These are phyloP conservation scores for Cremastobaeus sp. DNA, from an alignment of 2,888 invertebrate genomes.

Conservation along the genomic window DNA sequence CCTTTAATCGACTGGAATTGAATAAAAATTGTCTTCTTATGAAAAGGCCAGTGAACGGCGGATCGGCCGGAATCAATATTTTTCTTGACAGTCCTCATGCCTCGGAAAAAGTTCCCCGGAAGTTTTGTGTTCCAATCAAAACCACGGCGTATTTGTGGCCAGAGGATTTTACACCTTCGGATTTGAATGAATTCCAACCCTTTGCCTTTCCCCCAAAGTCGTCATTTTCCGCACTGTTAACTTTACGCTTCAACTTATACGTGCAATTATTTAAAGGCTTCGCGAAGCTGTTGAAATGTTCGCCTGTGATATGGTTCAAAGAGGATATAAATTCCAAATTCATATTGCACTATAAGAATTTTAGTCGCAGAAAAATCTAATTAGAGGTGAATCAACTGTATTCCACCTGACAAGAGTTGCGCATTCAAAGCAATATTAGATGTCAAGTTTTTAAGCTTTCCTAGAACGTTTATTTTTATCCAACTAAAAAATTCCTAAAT, in stretches of 20 bases:
- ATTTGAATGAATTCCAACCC: neutral
- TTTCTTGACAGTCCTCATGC: no score
- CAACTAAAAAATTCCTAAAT: no score
- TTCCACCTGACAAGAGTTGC: conserved; percentile 12
- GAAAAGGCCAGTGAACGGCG: no score
- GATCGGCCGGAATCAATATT: no score
- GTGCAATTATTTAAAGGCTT: neutral
- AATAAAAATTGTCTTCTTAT: no score
- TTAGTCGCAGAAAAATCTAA: conserved; percentile 10
- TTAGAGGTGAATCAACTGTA: conserved; percentile 26
- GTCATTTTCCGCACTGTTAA: conserved; percentile 8
- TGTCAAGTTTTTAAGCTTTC: no score
- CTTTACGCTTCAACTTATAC: neutral
- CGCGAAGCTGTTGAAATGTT: neutral
- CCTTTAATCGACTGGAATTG: no score
- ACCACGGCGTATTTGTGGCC: neutral
- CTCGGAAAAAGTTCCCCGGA: no score
- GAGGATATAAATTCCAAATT: neutral
- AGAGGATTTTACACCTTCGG: conserved; percentile 6
- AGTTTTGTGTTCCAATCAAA: no score
- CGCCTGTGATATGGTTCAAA: neutral
- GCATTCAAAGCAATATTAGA: no score
- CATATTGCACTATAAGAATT: neutral
- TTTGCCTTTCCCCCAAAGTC: conserved; percentile 12
- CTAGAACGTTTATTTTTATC: no score